phyloP scores from a whole-genome alignment of 2,888 invertebrate genomes.

The Phytoseiulus persimilis region DNA sequence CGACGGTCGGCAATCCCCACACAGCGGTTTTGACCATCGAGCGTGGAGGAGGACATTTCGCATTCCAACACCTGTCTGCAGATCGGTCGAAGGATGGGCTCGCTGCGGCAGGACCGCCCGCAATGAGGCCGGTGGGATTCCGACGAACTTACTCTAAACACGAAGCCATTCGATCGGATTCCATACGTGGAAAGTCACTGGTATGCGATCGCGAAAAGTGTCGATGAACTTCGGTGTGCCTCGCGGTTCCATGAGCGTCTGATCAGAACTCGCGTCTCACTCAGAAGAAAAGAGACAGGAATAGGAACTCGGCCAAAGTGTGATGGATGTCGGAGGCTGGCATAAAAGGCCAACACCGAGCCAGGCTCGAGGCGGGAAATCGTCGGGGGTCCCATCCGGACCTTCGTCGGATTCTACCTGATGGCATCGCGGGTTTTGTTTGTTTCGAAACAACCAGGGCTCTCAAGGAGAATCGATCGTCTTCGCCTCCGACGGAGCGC shows the following conservation, averaged over 20 bases:
- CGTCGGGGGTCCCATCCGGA: too few species aligned
- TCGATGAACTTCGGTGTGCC: not conserved
- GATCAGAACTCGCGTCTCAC: too few species aligned
- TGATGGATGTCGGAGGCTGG: too few species aligned
- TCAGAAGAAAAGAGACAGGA: too few species aligned
- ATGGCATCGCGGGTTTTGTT: too few species aligned
- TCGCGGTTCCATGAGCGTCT: not conserved
- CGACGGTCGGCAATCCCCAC: not conserved
- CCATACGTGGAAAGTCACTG: not conserved
- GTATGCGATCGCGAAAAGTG: not conserved
- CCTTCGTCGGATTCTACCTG: too few species aligned
- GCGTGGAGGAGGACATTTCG: not conserved
- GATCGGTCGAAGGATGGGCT: not conserved
- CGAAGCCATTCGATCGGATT: not conserved
- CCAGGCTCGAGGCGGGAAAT: too few species aligned
- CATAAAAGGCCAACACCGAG: too few species aligned
- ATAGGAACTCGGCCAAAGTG: too few species aligned
- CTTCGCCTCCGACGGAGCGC: too few species aligned
- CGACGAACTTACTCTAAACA: not conserved
- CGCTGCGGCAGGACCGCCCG: not conserved
- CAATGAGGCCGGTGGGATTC: not conserved
- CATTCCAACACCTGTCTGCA: not conserved
- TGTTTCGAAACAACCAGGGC: too few species aligned
- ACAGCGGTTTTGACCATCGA: not conserved
- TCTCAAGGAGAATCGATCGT: too few species aligned